A percentile compares a stretch with the other conserved stretches of the same genome.
Conservation (phyloP, 2,113 vertebrate genomes). For the Loxodonta africana region DNA sequence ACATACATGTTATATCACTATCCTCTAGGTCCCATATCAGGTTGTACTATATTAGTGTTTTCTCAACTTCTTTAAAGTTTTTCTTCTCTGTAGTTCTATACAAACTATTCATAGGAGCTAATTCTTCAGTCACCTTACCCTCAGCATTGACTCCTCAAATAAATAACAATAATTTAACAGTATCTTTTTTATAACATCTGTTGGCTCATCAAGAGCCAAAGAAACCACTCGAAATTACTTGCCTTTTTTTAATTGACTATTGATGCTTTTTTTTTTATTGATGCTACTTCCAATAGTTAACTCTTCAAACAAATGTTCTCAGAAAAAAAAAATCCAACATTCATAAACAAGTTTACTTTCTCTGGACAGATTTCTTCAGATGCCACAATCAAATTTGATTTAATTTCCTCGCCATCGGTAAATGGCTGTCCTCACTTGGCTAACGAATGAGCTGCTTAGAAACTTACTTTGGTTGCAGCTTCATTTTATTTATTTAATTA, state of each 20-base stretch:
- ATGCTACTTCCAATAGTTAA: not conserved
- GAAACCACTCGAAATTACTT: not conserved
- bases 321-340: not conserved
- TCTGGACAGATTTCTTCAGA: not conserved
- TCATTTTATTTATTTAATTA: not conserved
- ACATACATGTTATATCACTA: not conserved
- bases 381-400: not conserved
- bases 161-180: not conserved
- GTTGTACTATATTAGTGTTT: not conserved
- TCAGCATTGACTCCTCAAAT: not conserved
- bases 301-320: not conserved
- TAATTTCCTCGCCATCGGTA: not conserved
- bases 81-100: not conserved
- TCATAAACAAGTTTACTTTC: slow-evolving; percentile 11
- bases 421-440: not conserved
- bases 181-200: not conserved
- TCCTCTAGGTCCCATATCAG: no score
- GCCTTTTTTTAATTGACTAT: not conserved
- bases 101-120: not conserved
- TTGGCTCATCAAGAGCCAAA: not conserved
- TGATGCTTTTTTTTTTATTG: slow-evolving; percentile 18
- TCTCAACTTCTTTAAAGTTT: not conserved
- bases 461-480: not conserved
- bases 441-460: not conserved
- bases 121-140: not conserved